phyloP scores from a whole-genome alignment of 2,888 invertebrate genomes.

The Ditula angustiorana region DNA sequence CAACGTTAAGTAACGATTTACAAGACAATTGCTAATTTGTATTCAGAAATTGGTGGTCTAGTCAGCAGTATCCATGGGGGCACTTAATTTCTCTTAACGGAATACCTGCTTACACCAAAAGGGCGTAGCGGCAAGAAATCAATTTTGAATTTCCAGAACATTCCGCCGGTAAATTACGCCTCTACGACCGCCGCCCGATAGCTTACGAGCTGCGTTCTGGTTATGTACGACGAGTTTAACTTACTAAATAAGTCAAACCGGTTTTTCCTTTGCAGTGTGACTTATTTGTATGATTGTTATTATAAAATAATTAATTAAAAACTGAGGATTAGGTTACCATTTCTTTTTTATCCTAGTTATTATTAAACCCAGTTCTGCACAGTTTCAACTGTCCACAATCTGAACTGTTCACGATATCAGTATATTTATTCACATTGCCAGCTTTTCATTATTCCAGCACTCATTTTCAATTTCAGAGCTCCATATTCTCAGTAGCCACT shows the following conservation, averaged over 20 bases:
- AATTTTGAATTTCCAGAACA: slow-evolving; percentile 42
- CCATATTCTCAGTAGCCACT: no score
- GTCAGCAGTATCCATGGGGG: slow-evolving; percentile 29
- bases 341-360: no score
- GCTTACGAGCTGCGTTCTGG: slow-evolving; percentile 17
- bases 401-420: no score
- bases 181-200: slow-evolving; percentile 23
- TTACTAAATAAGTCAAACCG: slow-evolving; percentile 11
- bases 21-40: slow-evolving; percentile 18
- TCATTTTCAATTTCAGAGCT: no score
- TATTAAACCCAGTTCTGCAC: no score
- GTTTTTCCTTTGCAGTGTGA: no score
- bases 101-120: slow-evolving; percentile 44
- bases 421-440: no score
- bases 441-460: no score
- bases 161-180: slow-evolving; percentile 40
- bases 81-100: slow-evolving; percentile 37
- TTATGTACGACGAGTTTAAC: slow-evolving; percentile 13
- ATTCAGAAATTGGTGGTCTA: slow-evolving; percentile 22
- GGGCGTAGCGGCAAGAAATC: slow-evolving; percentile 44
- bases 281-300: no score
- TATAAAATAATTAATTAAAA: no score
- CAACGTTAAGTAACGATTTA: neutral
- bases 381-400: no score
- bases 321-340: no score